phyloP scores from a whole-genome alignment of 2,888 invertebrate genomes.

The Oscheius sp. region DNA sequence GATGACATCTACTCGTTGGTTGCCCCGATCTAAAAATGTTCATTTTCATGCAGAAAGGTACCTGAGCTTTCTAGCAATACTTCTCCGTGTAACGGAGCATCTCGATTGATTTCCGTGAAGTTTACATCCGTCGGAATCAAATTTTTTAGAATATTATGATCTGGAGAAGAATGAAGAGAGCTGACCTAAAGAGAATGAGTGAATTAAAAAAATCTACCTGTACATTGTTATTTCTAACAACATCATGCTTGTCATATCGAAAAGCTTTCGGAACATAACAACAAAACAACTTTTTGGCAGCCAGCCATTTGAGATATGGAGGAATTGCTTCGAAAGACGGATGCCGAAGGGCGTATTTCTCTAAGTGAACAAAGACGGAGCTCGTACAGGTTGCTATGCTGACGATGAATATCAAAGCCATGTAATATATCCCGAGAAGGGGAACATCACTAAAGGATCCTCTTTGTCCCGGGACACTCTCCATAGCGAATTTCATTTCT shows the following conservation, averaged over 20 bases:
- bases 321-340: slow-evolving; percentile 62
- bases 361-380: slow-evolving; percentile 66
- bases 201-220: slow-evolving; percentile 25
- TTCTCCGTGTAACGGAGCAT: slow-evolving; percentile 53
- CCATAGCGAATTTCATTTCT: slow-evolving; percentile 72
- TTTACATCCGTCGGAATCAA: slow-evolving; percentile 67
- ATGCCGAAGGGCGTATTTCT: slow-evolving; percentile 66
- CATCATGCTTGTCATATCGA: slow-evolving; percentile 53
- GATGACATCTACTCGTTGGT: slow-evolving; percentile 40
- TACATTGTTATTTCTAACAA: slow-evolving; percentile 57
- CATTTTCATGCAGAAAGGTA: neutral
- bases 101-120: slow-evolving; percentile 64
- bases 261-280: slow-evolving; percentile 65
- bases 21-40: neutral
- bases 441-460: slow-evolving; percentile 73
- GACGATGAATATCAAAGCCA: slow-evolving; percentile 65
- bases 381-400: slow-evolving; percentile 67
- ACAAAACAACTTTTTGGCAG: slow-evolving; percentile 66
- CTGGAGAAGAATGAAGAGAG: slow-evolving; percentile 60
- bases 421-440: slow-evolving; percentile 71
- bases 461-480: slow-evolving; percentile 66
- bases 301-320: slow-evolving; percentile 61
- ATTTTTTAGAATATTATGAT: slow-evolving; percentile 55
- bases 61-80: slow-evolving; percentile 33
- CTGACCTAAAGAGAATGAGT: slow-evolving; percentile 37